Conservation (phyloP, 2,797 vertebrate species). For the Microctenopoma steveboyesi region DNA sequence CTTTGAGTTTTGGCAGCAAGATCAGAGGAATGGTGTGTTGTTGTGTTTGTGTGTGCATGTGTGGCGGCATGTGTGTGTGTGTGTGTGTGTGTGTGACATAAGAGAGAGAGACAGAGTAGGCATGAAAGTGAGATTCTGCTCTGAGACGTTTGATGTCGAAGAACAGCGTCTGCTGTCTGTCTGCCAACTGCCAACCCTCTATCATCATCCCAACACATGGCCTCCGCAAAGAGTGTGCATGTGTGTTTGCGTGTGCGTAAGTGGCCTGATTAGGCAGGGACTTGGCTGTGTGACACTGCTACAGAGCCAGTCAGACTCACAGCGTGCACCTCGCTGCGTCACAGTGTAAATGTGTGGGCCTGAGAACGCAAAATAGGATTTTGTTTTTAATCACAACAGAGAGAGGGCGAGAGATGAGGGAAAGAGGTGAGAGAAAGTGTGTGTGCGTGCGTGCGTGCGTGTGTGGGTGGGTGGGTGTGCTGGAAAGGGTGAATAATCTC, state of each 20-base stretch:
- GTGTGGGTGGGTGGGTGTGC: slow-evolving; percentile 48
- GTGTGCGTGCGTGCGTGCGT: slow-evolving; percentile 8
- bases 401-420: slow-evolving; percentile 45
- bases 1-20: slow-evolving; percentile 78
- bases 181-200: slow-evolving; percentile 83
- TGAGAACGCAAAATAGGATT: slow-evolving; percentile 68
- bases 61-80: slow-evolving; percentile 15
- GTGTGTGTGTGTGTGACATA: slow-evolving; percentile 16
- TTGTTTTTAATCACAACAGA: slow-evolving; percentile 65
- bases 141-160: slow-evolving; percentile 84
- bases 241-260: slow-evolving; percentile 49
- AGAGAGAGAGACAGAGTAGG: slow-evolving; percentile 60
- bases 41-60: slow-evolving; percentile 61
- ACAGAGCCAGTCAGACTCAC: slow-evolving; percentile 70
- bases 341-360: slow-evolving; percentile 67
- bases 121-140: slow-evolving; percentile 82
- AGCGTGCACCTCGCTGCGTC: slow-evolving; percentile 64
- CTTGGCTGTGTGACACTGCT: slow-evolving; percentile 72
- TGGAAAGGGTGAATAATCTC: slow-evolving; percentile 74
- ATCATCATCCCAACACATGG: slow-evolving; percentile 86
- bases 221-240: slow-evolving; percentile 71
- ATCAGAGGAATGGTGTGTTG: slow-evolving; percentile 77
- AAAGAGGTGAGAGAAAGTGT: slow-evolving; percentile 30
- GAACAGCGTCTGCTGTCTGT: slow-evolving; percentile 83
- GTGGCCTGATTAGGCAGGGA: slow-evolving; percentile 73